Base-by-base conservation (phyloP, 2,113 vertebrate genomes). In the Caretta caretta region DNA sequence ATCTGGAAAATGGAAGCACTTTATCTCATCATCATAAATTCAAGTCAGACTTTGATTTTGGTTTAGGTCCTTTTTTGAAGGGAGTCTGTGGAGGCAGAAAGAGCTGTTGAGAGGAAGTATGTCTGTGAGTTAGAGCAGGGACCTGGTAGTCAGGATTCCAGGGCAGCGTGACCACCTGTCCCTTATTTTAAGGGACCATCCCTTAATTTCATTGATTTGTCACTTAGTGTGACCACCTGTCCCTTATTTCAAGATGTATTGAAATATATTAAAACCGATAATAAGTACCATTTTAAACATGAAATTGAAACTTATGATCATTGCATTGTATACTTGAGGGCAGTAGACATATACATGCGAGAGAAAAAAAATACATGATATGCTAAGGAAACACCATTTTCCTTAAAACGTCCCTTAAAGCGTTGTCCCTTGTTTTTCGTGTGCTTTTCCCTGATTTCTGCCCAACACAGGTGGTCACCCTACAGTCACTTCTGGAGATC, bases 1-100 rank as follows among this genome's bases (percentile, higher is more conserved):
- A 92, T 88, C 76, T 56, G 54, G 42, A 25, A 96, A 93, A 59
- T 2, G 90, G 38, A 54, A 96, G 50, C 53, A 89, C 25, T 89
- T 57, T 59, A 46, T 90, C 53, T 92, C 54, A 88, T 59, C 80
- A 35, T n/a, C 76, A 49, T 13, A 86, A 65, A 95, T 22, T 69
- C 59, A 81, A 82, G 25, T 7, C 53, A 17, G 53, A 69, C 51
- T 85, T 46, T n/a, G 4, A 0, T 50, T 93, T 94, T 53, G 13
- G 10, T 96, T 59, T 31, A 76, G 78, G 94, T 56, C 46, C 49
- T 72, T 88, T 87, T 69, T 13, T 83, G 62, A 29, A 78, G 54
- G 46, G 35, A 87, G 59, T 10, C 13, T 51, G 25, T 38, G n/a
- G n/a, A 87, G 53, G n/a, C 29, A 80, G 56, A 48, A 83, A 76